Conservation (phyloP, 1,140 invertebrate genomes). For the Neodiprion fabricii region DNA sequence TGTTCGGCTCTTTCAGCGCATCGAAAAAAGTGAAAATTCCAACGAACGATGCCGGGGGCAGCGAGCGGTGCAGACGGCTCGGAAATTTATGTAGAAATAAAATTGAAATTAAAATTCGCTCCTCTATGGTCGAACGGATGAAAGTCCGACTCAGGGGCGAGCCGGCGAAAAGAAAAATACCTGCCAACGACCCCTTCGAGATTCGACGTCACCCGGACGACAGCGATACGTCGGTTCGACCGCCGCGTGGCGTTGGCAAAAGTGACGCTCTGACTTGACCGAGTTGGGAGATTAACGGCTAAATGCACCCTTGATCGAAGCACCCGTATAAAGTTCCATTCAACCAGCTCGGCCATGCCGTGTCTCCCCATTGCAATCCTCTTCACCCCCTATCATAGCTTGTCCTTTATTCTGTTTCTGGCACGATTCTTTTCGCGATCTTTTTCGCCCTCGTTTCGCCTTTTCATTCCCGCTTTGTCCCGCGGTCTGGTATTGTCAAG, state of each 20-base stretch:
- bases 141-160: background rate
- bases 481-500: background rate
- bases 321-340: background rate
- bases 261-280: background rate
- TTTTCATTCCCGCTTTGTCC: background rate
- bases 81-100: background rate
- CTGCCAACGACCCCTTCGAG: background rate
- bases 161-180: background rate
- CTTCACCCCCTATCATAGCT: background rate
- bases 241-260: background rate
- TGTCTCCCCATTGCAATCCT: background rate
- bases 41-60: background rate
- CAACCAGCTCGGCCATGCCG: no score
- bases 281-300: background rate
- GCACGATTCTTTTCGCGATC: background rate
- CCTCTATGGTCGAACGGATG: background rate
- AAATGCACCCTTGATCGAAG: conserved; percentile 4
- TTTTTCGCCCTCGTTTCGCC: background rate
- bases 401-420: background rate
- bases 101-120: background rate
- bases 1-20: background rate
- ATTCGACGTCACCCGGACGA: background rate
- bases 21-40: background rate
- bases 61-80: background rate
- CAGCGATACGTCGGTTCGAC: background rate